A percentile compares a stretch with the other conserved stretches of the same genome.
Evolutionary conservation across 2,888 invertebrate species (phyloP).

Genomic region (Rotaria magnacalcarata): DNA sequence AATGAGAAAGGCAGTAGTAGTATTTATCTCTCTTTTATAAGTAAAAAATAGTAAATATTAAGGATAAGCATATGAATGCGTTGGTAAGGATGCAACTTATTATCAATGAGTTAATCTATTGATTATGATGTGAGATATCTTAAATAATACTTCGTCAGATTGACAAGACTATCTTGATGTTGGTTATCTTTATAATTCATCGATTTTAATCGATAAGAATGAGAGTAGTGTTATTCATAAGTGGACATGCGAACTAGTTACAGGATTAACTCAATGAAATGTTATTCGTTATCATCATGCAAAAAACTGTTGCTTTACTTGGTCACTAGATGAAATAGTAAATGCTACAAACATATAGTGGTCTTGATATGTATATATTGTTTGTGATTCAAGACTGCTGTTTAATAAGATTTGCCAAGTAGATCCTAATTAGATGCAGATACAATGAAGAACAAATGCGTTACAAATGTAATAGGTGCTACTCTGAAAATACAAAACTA

Average conservation of each 20-base stretch:
- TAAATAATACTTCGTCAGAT: not conserved
- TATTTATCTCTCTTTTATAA: too few relatives aligned
- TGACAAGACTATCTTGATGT: not conserved
- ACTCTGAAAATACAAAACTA: too few relatives aligned
- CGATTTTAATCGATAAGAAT: not conserved
- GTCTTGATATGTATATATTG: not conserved
- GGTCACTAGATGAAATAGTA: not conserved
- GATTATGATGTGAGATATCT: not conserved
- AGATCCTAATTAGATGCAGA: too few relatives aligned
- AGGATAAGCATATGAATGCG: too few relatives aligned
- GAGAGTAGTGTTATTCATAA: not conserved
- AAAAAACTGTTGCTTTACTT: not conserved
- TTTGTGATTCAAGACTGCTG: not conserved
- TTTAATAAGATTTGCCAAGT: too few relatives aligned
- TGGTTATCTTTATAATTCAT: conserved; percentile 4
- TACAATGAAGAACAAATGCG: too few relatives aligned
- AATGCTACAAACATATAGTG: not conserved
- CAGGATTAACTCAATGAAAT: not conserved
- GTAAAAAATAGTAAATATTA: too few relatives aligned
- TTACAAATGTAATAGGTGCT: not conserved
- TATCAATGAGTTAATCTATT: not conserved
- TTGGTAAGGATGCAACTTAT: not conserved
- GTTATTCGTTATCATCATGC: conserved; percentile 1
- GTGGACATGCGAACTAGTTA: not conserved
- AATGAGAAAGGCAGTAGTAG: too few relatives aligned